A percentile compares a stretch with the other conserved stretches of the same genome.
phyloP scores from a whole-genome alignment of 2,797 vertebrate genomes.

The Gallinago solitaria region DNA sequence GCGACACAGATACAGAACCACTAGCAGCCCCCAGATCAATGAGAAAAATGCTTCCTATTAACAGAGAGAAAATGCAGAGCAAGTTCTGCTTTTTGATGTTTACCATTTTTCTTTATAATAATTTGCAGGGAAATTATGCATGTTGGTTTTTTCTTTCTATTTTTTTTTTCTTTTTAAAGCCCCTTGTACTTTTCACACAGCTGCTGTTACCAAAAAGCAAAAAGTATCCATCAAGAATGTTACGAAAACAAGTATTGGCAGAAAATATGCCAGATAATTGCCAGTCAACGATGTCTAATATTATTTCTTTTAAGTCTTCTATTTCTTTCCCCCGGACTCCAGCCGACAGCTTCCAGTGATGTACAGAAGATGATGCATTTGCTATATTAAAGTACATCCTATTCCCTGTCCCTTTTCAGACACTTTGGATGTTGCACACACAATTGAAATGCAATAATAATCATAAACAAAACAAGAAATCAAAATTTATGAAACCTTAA shows the following conservation, averaged over 20 bases:
- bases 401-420: slow-evolving; percentile 11
- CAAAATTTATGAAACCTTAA: background rate
- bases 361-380: slow-evolving; percentile 43
- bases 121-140: background rate
- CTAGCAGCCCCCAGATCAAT: background rate
- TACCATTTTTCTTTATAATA: slow-evolving; percentile 7
- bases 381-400: slow-evolving; percentile 47
- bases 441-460: slow-evolving; percentile 22
- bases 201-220: slow-evolving; percentile 46
- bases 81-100: slow-evolving; percentile 32
- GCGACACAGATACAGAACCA: background rate
- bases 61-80: slow-evolving; percentile 1
- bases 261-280: slow-evolving; percentile 19
- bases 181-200: slow-evolving; percentile 30
- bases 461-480: slow-evolving; percentile 6
- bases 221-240: slow-evolving; percentile 19
- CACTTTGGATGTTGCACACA: slow-evolving; percentile 32
- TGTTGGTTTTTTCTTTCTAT: background rate
- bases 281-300: background rate
- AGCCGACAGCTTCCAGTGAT: slow-evolving; percentile 23
- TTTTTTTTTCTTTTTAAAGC: background rate
- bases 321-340: background rate
- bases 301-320: slow-evolving; percentile 12
- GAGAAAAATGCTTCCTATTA: background rate
- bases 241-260: background rate